Conservation (phyloP, 2,113 vertebrate species). For the Isurus oxyrinchus region DNA sequence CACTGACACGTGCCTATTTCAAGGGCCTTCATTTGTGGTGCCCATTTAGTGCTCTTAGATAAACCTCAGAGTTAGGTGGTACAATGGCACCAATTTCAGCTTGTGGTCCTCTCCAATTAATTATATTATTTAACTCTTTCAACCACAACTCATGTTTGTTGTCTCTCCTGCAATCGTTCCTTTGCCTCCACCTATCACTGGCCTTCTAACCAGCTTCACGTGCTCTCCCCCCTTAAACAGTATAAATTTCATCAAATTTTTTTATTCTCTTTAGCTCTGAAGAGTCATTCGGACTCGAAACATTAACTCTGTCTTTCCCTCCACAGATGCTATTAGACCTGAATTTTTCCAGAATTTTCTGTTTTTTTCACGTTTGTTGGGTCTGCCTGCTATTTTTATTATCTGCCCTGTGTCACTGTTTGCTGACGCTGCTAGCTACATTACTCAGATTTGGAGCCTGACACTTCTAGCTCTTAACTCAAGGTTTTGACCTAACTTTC, state of each 20-base stretch:
- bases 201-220: too few species aligned
- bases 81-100: not conserved
- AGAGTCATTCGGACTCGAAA: too few species aligned
- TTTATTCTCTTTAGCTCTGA: too few species aligned
- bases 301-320: too few species aligned
- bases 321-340: too few species aligned
- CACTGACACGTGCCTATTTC: not conserved
- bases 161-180: too few species aligned
- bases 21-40: not conserved
- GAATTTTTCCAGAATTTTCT: too few species aligned
- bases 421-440: not conserved
- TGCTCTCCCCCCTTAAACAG: too few species aligned
- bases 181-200: too few species aligned
- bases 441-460: not conserved
- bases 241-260: too few species aligned
- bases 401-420: not conserved
- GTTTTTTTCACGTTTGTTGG: not conserved
- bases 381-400: not conserved
- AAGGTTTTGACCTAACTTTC: not conserved
- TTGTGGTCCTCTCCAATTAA: not conserved
- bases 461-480: not conserved
- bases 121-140: not conserved
- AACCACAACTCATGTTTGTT: not conserved
- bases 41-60: not conserved
- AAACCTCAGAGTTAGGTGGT: not conserved